These are phyloP conservation scores for Cartodere bifasciata DNA, from an alignment of 2,888 invertebrate genomes.

Conservation along the genomic window DNA sequence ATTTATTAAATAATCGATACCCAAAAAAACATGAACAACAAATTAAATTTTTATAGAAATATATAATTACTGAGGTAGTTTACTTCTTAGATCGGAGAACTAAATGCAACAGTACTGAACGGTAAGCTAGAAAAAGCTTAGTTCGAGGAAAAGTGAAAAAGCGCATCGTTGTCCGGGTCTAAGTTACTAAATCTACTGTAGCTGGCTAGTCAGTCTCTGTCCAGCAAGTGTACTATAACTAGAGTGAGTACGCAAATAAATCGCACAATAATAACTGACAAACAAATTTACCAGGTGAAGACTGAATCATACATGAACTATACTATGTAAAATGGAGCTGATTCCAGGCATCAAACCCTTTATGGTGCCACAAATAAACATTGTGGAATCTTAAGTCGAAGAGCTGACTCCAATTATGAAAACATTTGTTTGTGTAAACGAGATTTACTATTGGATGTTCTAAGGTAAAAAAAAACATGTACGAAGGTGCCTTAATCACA, in stretches of 20 bases:
- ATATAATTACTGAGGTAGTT: conserved; percentile 40
- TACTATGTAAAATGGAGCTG: conserved; percentile 27
- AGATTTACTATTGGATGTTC: no score
- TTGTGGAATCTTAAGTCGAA: no score
- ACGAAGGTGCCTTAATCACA: no score
- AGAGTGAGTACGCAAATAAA: conserved; percentile 26
- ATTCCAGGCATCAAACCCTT: conserved; percentile 27
- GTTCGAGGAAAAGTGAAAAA: conserved; percentile 1
- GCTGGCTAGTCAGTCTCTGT: conserved; percentile 38
- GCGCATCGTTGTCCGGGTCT: conserved; percentile 30
- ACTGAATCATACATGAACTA: conserved; percentile 24
- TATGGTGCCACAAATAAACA: no score
- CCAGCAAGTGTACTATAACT: conserved; percentile 34
- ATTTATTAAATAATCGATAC: conserved; percentile 23
- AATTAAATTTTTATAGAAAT: conserved; percentile 34
- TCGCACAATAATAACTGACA: conserved; percentile 22
- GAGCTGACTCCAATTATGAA: no score
- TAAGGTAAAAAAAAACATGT: no score
- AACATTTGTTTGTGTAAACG: no score
- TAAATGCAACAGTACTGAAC: conserved; percentile 4
- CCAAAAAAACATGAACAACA: conserved; percentile 36
- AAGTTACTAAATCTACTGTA: conserved; percentile 36
- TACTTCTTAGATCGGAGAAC: conserved; percentile 36
- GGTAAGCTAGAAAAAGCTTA: no score
- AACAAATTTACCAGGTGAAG: conserved; percentile 22